A percentile compares a stretch with the other conserved stretches of the same genome.
Conservation (phyloP, 1,140 invertebrate species). For the Pristionchus pacificus region DNA sequence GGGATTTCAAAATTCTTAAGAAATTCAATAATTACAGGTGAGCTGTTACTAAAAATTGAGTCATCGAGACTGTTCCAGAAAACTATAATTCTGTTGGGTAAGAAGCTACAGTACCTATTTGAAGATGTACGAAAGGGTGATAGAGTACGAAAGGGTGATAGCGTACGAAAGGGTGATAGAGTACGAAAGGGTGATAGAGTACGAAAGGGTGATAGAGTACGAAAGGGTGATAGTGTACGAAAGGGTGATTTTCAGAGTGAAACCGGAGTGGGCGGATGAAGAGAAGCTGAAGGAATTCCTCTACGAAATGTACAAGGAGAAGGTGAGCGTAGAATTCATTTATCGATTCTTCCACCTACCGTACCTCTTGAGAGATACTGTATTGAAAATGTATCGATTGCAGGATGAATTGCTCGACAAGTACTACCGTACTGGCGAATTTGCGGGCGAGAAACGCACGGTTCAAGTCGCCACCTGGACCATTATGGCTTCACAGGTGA, state of each 20-base stretch:
- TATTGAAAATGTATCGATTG: conserved; percentile 16
- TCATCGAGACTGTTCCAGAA: too few species aligned
- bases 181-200: too few species aligned
- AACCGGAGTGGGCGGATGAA: conserved; percentile 43
- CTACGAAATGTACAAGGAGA: conserved; percentile 45
- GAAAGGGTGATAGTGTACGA: too few species aligned
- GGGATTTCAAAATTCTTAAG: too few species aligned
- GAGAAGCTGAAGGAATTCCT: conserved; percentile 44
- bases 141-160: too few species aligned
- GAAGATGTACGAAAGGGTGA: too few species aligned
- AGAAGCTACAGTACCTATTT: too few species aligned
- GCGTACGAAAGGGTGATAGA: too few species aligned
- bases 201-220: too few species aligned
- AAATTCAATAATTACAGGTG: too few species aligned
- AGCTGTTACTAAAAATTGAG: too few species aligned
- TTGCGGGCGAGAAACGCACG: conserved; percentile 28
- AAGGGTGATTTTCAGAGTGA: conserved; percentile 25
- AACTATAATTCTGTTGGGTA: too few species aligned
- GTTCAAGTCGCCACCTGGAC: conserved; percentile 37
- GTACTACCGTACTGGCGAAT: conserved; percentile 42
- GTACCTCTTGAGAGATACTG: background rate
- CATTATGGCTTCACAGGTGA: conserved; percentile 16
- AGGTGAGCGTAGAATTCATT: conserved; percentile 34
- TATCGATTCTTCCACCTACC: background rate
- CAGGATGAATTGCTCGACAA: conserved; percentile 43